Conservation (phyloP, 2,888 invertebrate species). For the Cheilosia urbana region DNA sequence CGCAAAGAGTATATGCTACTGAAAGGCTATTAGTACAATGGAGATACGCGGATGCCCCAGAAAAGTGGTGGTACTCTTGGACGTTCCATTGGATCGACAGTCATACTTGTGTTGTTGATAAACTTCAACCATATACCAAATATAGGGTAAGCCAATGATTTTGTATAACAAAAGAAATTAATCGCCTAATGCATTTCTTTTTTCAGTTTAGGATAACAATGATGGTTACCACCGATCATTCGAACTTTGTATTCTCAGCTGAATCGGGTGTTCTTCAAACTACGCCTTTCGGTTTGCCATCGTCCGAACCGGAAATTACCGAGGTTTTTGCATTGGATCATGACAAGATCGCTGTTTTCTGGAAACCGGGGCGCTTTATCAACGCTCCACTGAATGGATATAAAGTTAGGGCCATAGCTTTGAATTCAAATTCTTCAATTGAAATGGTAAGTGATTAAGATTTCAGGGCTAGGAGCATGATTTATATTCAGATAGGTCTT, state of each 20-base stretch:
- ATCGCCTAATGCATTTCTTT: slow-evolving; percentile 84
- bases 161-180: neutral
- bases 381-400: slow-evolving; percentile 95
- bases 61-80: slow-evolving; percentile 90
- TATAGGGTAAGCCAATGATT: slow-evolving; percentile 88
- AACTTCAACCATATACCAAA: slow-evolving; percentile 93
- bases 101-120: slow-evolving; percentile 89
- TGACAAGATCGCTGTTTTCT: slow-evolving; percentile 92
- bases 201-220: slow-evolving; percentile 94
- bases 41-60: slow-evolving; percentile 88
- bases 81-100: slow-evolving; percentile 85
- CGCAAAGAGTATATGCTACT: slow-evolving; percentile 83
- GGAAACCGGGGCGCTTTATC: slow-evolving; percentile 94
- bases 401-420: slow-evolving; percentile 88
- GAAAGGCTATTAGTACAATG: slow-evolving; percentile 89
- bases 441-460: slow-evolving; percentile 85
- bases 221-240: slow-evolving; percentile 86
- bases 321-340: slow-evolving; percentile 92
- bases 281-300: slow-evolving; percentile 89
- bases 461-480: neutral
- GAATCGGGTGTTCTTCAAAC: slow-evolving; percentile 92
- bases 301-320: slow-evolving; percentile 90
- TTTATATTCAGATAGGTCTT: too few species aligned
- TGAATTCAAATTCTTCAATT: slow-evolving; percentile 85
- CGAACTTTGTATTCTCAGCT: slow-evolving; percentile 88